Percentiles rank a stretch among this genome's conserved stretches.
Evolutionary conservation across 1,140 invertebrate genomes (phyloP).

Genomic region (Cydia fagiglandana): DNA sequence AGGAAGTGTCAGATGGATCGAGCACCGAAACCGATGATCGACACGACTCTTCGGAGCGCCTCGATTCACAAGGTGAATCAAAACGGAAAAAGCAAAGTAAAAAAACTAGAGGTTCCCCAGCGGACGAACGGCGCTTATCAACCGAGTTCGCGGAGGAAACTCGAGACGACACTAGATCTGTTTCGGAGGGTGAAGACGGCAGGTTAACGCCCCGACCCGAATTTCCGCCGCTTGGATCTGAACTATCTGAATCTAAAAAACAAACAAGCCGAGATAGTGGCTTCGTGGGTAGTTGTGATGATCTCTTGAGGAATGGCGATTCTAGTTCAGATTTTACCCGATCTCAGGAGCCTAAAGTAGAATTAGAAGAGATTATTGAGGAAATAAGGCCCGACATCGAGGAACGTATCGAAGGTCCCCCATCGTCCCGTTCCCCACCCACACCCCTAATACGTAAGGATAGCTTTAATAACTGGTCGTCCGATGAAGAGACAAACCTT

Average conservation of each 20-base stretch:
- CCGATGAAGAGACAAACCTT: slow-evolving; percentile 94
- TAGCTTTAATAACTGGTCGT: slow-evolving; percentile 96
- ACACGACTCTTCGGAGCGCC: slow-evolving; percentile 85
- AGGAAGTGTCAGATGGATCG: slow-evolving; percentile 84
- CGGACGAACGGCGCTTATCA: slow-evolving; percentile 77
- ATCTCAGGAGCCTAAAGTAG: slow-evolving; percentile 78
- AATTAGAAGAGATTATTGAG: slow-evolving; percentile 80
- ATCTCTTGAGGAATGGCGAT: slow-evolving; percentile 85
- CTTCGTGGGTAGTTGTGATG: slow-evolving; percentile 93
- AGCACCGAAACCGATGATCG: slow-evolving; percentile 88
- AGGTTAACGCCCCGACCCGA: slow-evolving; percentile 83
- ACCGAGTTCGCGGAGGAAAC: slow-evolving; percentile 72
- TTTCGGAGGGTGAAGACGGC: slow-evolving; percentile 82
- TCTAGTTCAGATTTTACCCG: slow-evolving; percentile 76
- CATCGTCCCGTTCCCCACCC: slow-evolving; percentile 69
- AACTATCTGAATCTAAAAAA: slow-evolving; percentile 81
- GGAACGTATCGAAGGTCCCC: slow-evolving; percentile 67
- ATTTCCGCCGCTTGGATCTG: slow-evolving; percentile 76
- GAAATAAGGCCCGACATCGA: slow-evolving; percentile 75
- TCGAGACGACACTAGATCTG: slow-evolving; percentile 82
- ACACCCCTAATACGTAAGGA: slow-evolving; percentile 87
- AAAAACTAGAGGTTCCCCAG: slow-evolving; percentile 81
- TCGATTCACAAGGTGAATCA: slow-evolving; percentile 88
- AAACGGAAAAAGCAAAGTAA: slow-evolving; percentile 89
- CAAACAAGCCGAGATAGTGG: slow-evolving; percentile 92